Percentiles rank a stretch among this genome's conserved stretches.
These are phyloP conservation scores for Hipparchia semele DNA, from an alignment of 2,888 invertebrate genomes.

Conservation along the genomic window DNA sequence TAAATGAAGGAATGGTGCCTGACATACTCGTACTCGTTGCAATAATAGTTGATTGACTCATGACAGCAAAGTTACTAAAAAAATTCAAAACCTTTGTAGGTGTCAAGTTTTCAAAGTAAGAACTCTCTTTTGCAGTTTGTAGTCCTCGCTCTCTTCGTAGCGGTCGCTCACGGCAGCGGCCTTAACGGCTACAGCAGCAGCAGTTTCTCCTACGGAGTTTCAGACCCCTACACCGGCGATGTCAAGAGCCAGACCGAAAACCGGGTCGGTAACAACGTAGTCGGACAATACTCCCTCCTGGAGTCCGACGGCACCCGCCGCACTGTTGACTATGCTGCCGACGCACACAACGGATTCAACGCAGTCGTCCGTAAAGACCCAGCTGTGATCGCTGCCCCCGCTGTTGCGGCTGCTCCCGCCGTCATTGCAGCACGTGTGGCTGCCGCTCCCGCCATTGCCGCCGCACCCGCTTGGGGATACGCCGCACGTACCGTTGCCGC, in stretches of 20 bases:
- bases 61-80: too few relatives aligned
- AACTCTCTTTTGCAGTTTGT: slow-evolving; percentile 58
- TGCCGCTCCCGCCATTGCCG: slow-evolving; percentile 25
- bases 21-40: too few relatives aligned
- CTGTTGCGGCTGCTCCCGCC: slow-evolving; percentile 37
- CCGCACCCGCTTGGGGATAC: slow-evolving; percentile 30
- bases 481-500: slow-evolving; percentile 40
- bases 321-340: slow-evolving; percentile 80
- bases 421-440: slow-evolving; percentile 33
- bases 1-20: too few relatives aligned
- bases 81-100: too few relatives aligned
- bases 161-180: slow-evolving; percentile 53
- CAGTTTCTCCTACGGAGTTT: slow-evolving; percentile 78
- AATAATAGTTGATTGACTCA: too few relatives aligned
- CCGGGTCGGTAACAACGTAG: slow-evolving; percentile 74
- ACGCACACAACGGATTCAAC: slow-evolving; percentile 77
- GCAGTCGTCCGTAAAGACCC: slow-evolving; percentile 79
- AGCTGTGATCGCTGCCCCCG: slow-evolving; percentile 49
- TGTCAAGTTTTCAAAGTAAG: background rate
- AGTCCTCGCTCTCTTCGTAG: slow-evolving; percentile 56
- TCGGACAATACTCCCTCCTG: slow-evolving; percentile 75
- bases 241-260: slow-evolving; percentile 76
- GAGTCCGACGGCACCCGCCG: slow-evolving; percentile 80
- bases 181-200: slow-evolving; percentile 61
- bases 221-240: slow-evolving; percentile 79